Conservation (phyloP, 2,113 vertebrate genomes). For the Oryzias javanicus region DNA sequence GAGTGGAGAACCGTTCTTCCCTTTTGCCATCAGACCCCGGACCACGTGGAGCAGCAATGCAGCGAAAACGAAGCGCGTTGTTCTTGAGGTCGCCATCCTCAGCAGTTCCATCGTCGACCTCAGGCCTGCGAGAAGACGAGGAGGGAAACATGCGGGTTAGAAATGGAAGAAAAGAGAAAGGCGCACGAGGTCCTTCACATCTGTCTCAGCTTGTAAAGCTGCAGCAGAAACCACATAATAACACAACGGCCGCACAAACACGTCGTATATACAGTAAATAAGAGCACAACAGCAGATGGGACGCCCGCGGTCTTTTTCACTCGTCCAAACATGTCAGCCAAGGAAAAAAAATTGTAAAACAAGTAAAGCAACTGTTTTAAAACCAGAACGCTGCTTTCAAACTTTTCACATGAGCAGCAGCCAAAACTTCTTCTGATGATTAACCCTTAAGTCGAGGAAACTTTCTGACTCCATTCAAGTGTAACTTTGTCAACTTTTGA, state of each 20-base stretch:
- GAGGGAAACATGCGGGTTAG: background rate
- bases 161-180: background rate
- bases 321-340: conserved; percentile 64
- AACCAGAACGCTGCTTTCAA: conserved; percentile 27
- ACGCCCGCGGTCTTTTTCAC: conserved; percentile 41
- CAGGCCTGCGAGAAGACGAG: conserved; percentile 37
- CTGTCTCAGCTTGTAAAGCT: conserved; percentile 3
- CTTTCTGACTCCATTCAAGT: no score
- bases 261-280: conserved; percentile 23
- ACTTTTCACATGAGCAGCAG: conserved; percentile 43
- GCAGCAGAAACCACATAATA: background rate
- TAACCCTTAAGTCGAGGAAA: conserved; percentile 20
- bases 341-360: conserved; percentile 31
- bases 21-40: conserved; percentile 67
- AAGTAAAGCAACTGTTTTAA: conserved; percentile 46
- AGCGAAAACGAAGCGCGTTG: conserved; percentile 42
- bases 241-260: background rate
- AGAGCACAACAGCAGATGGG: conserved; percentile 22
- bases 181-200: background rate
- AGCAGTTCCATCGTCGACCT: conserved; percentile 40
- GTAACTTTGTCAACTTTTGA: no score
- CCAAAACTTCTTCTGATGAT: conserved; percentile 19
- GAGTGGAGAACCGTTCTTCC: conserved; percentile 76
- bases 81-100: conserved; percentile 64
- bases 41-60: conserved; percentile 66